phyloP scores from a whole-genome alignment of 1,140 invertebrate species.

The Conus betulinus region DNA sequence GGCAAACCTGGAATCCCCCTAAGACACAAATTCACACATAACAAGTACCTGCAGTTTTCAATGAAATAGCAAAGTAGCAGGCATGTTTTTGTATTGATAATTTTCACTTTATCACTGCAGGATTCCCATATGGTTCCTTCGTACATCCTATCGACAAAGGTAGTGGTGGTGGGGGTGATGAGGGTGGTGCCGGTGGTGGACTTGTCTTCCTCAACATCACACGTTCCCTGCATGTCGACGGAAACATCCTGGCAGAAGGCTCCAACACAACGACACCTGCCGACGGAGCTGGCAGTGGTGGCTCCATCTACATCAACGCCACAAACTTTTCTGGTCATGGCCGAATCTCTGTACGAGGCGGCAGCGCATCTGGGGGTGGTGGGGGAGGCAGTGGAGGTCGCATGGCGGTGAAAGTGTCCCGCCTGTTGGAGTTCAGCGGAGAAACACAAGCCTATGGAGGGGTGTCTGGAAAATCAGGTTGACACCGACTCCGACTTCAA shows the following conservation, averaged over 20 bases:
- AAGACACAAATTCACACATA: too few relatives aligned
- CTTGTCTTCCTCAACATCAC: slow-evolving; percentile 57
- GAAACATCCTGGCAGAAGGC: slow-evolving; percentile 53
- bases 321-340: slow-evolving; percentile 67
- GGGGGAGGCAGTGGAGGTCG: slow-evolving; percentile 63
- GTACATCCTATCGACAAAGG: slow-evolving; percentile 57
- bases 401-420: slow-evolving; percentile 57
- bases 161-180: slow-evolving; percentile 56
- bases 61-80: too few relatives aligned
- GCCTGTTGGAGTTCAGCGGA: slow-evolving; percentile 60
- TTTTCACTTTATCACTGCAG: slow-evolving; percentile 39
- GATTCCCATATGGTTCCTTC: slow-evolving; percentile 59
- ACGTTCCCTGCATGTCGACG: slow-evolving; percentile 58
- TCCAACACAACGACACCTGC: slow-evolving; percentile 42
- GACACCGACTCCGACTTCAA: slow-evolving; percentile 46
- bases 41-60: too few relatives aligned
- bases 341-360: slow-evolving; percentile 52
- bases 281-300: slow-evolving; percentile 65
- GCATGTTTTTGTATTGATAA: too few relatives aligned
- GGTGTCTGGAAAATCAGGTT: slow-evolving; percentile 36
- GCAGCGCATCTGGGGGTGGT: slow-evolving; percentile 27
- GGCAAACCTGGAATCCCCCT: too few relatives aligned
- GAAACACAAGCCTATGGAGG: slow-evolving; percentile 58
- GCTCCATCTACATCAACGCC: slow-evolving; percentile 58
- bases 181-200: slow-evolving; percentile 58